These are phyloP conservation scores for Hemaris fuciformis DNA, from an alignment of 2,888 invertebrate genomes.

Conservation along the genomic window DNA sequence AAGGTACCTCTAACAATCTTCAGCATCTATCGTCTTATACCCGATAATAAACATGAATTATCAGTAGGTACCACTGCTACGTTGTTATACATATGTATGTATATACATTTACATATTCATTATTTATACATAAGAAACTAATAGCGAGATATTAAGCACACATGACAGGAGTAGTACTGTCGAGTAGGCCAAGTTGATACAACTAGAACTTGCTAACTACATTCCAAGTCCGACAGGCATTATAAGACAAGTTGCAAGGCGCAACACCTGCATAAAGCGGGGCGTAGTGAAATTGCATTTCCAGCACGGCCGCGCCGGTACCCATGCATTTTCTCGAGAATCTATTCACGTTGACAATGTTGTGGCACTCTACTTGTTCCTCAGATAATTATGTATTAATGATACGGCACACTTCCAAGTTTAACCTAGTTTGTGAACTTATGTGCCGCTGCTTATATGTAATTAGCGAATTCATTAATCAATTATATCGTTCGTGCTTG, in stretches of 20 bases:
- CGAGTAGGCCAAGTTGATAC: background rate
- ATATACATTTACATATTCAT: too few relatives aligned
- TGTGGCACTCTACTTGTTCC: conserved; percentile 11
- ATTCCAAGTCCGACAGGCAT: conserved; percentile 26
- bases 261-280: conserved; percentile 27
- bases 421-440: conserved; percentile 14
- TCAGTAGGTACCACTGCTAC: too few relatives aligned
- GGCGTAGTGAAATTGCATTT: conserved; percentile 34
- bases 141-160: background rate
- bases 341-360: conserved; percentile 17
- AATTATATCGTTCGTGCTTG: background rate
- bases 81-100: too few relatives aligned
- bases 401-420: conserved; percentile 3
- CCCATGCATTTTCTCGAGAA: background rate
- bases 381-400: conserved; percentile 13
- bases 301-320: background rate
- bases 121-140: background rate
- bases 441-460: conserved; percentile 17
- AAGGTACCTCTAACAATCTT: too few relatives aligned
- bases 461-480: background rate
- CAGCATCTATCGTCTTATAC: too few relatives aligned
- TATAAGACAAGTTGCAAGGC: conserved; percentile 26
- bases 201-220: conserved; percentile 33
- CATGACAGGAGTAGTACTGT: background rate
- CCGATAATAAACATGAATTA: too few relatives aligned